Base-by-base conservation (phyloP, 2,797 vertebrate species). In the Chiloscyllium punctatum region DNA sequence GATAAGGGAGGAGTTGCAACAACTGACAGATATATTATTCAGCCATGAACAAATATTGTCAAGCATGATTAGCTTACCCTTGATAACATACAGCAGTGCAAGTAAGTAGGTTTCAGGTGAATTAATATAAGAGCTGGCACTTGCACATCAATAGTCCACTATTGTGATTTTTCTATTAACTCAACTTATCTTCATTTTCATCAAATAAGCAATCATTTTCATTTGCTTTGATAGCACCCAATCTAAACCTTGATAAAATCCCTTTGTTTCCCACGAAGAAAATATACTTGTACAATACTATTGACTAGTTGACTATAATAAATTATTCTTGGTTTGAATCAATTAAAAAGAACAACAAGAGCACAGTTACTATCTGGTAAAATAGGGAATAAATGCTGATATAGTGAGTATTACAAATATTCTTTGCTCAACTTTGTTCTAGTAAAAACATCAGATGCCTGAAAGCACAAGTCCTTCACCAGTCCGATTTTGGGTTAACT, bases 1-100 rank as follows among this genome's bases (percentile, higher is more conserved):
- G 82, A 84, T 48, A 48, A 84, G 37, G 51, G 87, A 90, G 88
- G 87, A 33, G 88, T 48, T 84, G 57, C 62, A 91, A 51, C 30
- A 5, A 57, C 51, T 91, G 30, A 91, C 18, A 90, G 30, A 11
- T 90, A 30, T 91, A 66, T 91, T 91, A 66, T 66, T 57, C 88
- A 91, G 88, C 30, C 88, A n/a, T 91, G 25, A 91, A 66, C 16
- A 66, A 91, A 91, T n/a, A 62, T 91, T 57, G 66, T 48, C 82
- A n/a, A 84, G 15, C 42, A n/a, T 57, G 30, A 66, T 91, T 66
- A 18, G 30, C 33, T n/a, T 91, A 57, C 88, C 53, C 51, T 57
- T 57, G 88, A 66, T 16, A 15, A 16, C 30, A 21, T 91, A 6
- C 30, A 91, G 53, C 88, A 62, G 8, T 33, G 57, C 25, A 57